These are phyloP conservation scores for Chelon labrosus DNA, from an alignment of 2,797 vertebrate genomes.

Conservation along the genomic window DNA sequence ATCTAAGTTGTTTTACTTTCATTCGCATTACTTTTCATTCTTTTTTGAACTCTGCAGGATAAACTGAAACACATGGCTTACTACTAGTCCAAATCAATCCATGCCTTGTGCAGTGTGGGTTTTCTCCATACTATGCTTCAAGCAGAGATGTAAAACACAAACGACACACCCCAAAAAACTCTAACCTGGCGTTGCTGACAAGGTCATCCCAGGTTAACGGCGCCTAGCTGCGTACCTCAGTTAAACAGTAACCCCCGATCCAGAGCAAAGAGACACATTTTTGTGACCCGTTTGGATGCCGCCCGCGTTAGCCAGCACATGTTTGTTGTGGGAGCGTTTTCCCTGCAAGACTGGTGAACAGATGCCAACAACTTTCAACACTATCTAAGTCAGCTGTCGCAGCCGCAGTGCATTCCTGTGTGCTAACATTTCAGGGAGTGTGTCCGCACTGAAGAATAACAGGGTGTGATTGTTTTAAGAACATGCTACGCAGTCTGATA, in stretches of 20 bases:
- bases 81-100: conserved; percentile 53
- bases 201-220: conserved; percentile 40
- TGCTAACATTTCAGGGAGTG: conserved; percentile 60
- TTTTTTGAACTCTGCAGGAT: conserved; percentile 38
- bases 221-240: conserved; percentile 19
- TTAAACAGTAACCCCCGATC: conserved; percentile 9
- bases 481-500: conserved; percentile 10
- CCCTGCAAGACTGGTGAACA: conserved; percentile 42
- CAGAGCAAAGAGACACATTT: conserved; percentile 39
- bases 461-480: conserved; percentile 25
- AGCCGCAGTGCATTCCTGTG: conserved; percentile 65
- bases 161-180: conserved; percentile 2
- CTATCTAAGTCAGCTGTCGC: conserved; percentile 56
- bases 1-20: conserved; percentile 42
- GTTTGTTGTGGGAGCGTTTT: conserved; percentile 62
- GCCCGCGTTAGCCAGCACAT: conserved; percentile 50
- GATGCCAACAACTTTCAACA: conserved; percentile 72
- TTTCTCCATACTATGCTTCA: conserved; percentile 48
- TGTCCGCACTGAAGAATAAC: conserved; percentile 44
- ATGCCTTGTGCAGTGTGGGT: conserved; percentile 48
- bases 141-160: conserved; percentile 3
- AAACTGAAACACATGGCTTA: conserved; percentile 55
- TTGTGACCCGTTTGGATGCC: conserved; percentile 45
- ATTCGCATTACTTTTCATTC: conserved; percentile 46
- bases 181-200: conserved; percentile 21